Evolutionary conservation across 2,888 invertebrate genomes (phyloP).

Genomic region (Cephus rjabovi): DNA sequence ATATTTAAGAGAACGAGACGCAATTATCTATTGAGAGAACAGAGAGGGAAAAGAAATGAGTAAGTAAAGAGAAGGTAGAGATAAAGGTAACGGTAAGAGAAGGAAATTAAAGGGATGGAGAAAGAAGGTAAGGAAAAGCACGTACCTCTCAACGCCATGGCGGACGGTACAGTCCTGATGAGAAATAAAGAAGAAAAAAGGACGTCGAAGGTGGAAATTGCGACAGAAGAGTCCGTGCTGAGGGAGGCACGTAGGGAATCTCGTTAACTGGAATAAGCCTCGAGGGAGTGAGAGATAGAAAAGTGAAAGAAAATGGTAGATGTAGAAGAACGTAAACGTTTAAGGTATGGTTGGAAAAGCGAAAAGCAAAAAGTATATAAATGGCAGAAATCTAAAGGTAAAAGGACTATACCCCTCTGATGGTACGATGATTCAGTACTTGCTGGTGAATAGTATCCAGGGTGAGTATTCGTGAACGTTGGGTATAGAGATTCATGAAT

Average conservation of each 20-base stretch:
- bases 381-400: neutral
- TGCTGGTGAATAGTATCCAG: neutral
- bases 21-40: neutral
- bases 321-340: constrained; percentile 17
- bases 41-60: neutral
- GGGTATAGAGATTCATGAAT: neutral
- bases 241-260: constrained; percentile 6
- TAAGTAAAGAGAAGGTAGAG: neutral
- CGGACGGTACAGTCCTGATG: neutral
- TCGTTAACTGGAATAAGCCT: neutral
- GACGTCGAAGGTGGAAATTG: constrained; percentile 26
- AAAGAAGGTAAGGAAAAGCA: neutral
- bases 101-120: neutral
- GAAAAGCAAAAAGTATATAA: neutral
- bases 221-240: constrained; percentile 32
- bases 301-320: constrained; percentile 22
- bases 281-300: constrained; percentile 5
- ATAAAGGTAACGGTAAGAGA: neutral
- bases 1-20: neutral
- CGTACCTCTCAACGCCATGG: neutral
- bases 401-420: neutral
- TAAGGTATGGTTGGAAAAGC: neutral
- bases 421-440: neutral
- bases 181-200: neutral
- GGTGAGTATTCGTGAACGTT: neutral